Conservation (phyloP, 2,888 invertebrate genomes). For the Linnaemya vulpina region DNA sequence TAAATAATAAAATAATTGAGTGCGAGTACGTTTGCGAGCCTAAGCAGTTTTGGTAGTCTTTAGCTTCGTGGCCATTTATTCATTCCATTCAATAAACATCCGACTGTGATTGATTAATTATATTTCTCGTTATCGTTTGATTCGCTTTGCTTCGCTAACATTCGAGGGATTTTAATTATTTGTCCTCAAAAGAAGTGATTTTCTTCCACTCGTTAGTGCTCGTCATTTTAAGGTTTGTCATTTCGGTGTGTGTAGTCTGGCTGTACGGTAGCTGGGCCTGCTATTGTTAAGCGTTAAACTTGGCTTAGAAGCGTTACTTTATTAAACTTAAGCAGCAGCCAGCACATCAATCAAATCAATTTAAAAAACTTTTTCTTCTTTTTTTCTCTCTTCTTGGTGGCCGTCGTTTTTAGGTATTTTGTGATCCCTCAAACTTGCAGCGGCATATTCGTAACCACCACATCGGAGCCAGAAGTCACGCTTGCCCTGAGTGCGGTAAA, state of each 20-base stretch:
- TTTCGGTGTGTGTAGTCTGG: background rate
- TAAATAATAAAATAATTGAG: constrained; percentile 49
- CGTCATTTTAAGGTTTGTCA: constrained; percentile 67
- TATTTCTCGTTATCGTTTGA: constrained; percentile 75
- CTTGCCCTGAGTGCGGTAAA: constrained; percentile 99
- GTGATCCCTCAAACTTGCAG: constrained; percentile 97
- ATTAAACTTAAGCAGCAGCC: background rate
- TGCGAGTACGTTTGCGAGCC: constrained; percentile 8
- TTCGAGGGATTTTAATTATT: constrained; percentile 53
- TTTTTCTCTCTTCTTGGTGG: constrained; percentile 40
- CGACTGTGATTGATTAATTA: constrained; percentile 81
- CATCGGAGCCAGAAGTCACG: constrained; percentile 97
- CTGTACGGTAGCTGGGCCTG: constrained; percentile 65
- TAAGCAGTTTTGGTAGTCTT: constrained; percentile 21
- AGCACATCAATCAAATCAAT: constrained; percentile 56
- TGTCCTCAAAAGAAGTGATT: constrained; percentile 59
- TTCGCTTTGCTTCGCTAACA: constrained; percentile 36
- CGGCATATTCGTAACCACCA: constrained; percentile 98
- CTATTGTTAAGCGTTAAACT: constrained; percentile 48
- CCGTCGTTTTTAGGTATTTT: constrained; percentile 91
- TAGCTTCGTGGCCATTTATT: constrained; percentile 25
- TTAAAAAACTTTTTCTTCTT: constrained; percentile 36
- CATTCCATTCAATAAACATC: constrained; percentile 58
- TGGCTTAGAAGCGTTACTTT: constrained; percentile 33
- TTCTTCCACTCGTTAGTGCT: constrained; percentile 40